Evolutionary conservation across 2,888 invertebrate species (phyloP).

Genomic region (Hirtodrosophila alboralis): DNA sequence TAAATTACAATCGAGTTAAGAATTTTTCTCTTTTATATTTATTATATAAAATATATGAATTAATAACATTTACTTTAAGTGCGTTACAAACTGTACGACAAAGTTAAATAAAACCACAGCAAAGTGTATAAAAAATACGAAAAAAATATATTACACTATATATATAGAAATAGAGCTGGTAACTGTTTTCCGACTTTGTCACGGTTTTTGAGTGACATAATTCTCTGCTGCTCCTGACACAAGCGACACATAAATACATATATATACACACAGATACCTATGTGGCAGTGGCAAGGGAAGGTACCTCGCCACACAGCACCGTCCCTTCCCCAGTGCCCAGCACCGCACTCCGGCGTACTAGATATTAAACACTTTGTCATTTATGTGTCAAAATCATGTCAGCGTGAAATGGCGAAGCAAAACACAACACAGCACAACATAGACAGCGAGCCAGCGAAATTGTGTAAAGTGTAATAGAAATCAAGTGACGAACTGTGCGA

Average conservation of each 20-base stretch:
- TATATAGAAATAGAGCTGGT: background rate
- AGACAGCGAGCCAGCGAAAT: slow-evolving; percentile 33
- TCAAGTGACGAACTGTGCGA: slow-evolving; percentile 47
- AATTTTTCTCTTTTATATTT: too few species aligned
- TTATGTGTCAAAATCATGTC: slow-evolving; percentile 72
- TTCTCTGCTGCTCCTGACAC: slow-evolving; percentile 31
- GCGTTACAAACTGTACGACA: too few species aligned
- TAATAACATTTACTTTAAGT: too few species aligned
- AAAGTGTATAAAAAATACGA: background rate
- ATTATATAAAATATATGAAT: too few species aligned
- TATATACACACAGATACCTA: too few species aligned
- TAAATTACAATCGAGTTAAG: too few species aligned
- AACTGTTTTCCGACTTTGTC: slow-evolving; percentile 21
- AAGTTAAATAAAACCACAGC: background rate
- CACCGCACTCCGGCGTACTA: slow-evolving; percentile 14
- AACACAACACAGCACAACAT: slow-evolving; percentile 7
- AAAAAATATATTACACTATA: too few species aligned
- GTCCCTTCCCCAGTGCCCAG: background rate
- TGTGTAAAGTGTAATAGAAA: slow-evolving; percentile 59
- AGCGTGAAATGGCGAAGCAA: slow-evolving; percentile 46
- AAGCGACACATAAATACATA: background rate
- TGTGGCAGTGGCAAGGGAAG: too few species aligned
- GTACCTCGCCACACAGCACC: too few species aligned
- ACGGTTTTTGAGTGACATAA: slow-evolving; percentile 35
- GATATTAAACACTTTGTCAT: slow-evolving; percentile 73